phyloP scores from a whole-genome alignment of 2,113 vertebrate species.

The Chaenocephalus aceratus region DNA sequence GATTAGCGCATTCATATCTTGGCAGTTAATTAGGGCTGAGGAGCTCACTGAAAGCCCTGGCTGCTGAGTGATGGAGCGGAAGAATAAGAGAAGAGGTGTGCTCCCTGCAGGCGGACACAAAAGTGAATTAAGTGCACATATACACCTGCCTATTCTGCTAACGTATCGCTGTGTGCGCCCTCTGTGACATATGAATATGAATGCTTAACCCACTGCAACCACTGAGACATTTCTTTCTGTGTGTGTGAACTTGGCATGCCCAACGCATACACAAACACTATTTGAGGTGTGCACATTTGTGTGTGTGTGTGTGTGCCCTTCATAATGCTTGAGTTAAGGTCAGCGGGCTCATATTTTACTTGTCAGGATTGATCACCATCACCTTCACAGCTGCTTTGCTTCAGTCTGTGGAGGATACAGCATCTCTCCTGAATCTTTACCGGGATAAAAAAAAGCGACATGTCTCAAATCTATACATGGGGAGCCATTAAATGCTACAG shows the following conservation, averaged over 20 bases:
- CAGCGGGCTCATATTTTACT: constrained; percentile 74
- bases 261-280: background rate
- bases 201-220: constrained; percentile 30
- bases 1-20: constrained; percentile 77
- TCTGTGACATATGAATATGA: constrained; percentile 48
- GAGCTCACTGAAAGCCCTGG: constrained; percentile 68
- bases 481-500: constrained; percentile 44
- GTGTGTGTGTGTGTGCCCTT: constrained; percentile 46
- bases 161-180: constrained; percentile 33
- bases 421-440: constrained; percentile 55
- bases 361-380: constrained; percentile 68
- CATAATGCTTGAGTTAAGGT: constrained; percentile 63
- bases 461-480: constrained; percentile 21
- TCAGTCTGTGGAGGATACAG: constrained; percentile 36
- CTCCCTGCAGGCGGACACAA: constrained; percentile 41
- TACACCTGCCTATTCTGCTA: constrained; percentile 41
- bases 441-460: background rate
- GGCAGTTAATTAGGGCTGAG: constrained; percentile 78
- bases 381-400: constrained; percentile 51
- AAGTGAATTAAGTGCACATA: constrained; percentile 59
- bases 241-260: constrained; percentile 3
- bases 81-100: constrained; percentile 47
- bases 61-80: constrained; percentile 63
- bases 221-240: background rate
- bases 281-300: background rate